Percentiles rank a stretch among this genome's conserved stretches.
Conservation (phyloP, 2,888 invertebrate species). For the Junonia oenone region DNA sequence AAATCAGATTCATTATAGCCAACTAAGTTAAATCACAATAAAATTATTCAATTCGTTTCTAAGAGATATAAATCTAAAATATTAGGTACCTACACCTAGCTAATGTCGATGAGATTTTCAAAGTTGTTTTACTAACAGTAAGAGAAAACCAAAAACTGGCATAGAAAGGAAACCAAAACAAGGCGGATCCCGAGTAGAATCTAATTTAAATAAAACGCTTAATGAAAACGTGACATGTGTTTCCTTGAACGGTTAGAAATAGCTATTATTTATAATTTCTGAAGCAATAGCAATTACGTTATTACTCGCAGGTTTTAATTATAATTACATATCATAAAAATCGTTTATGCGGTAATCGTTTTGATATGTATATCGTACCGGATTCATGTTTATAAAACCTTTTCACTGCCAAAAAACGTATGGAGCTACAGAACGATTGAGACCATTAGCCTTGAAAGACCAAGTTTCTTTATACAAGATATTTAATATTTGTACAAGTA, state of each 20-base stretch:
- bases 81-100: no score
- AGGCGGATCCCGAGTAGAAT: not conserved
- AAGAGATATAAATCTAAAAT: no score
- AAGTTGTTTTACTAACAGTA: no score
- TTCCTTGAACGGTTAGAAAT: not conserved
- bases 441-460: not conserved
- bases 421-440: not conserved
- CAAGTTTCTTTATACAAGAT: not conserved
- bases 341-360: not conserved
- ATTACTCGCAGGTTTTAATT: not conserved
- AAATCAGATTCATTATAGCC: no score
- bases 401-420: not conserved
- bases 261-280: not conserved
- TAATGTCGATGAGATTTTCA: no score
- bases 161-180: no score
- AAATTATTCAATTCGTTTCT: no score
- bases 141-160: no score
- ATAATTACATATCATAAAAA: not conserved
- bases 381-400: not conserved
- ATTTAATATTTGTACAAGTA: not conserved
- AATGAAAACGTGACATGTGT: slow-evolving; percentile 1
- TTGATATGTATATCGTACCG: not conserved
- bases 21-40: no score
- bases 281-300: slow-evolving; percentile 1
- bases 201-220: not conserved